phyloP scores from a whole-genome alignment of 2,113 vertebrate genomes.

The Syrrhaptes paradoxus region DNA sequence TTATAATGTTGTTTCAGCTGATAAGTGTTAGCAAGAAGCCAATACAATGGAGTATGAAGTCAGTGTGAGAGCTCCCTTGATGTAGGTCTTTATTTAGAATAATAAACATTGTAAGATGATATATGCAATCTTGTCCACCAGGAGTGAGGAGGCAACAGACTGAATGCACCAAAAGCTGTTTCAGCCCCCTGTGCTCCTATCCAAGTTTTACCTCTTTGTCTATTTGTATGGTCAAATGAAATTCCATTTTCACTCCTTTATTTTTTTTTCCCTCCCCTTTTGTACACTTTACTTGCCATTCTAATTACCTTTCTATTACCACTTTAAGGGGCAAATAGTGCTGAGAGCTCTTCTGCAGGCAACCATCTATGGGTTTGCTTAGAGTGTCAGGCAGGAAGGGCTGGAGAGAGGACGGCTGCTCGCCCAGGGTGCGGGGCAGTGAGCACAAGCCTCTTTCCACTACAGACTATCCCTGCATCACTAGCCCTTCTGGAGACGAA shows the following conservation, averaged over 20 bases:
- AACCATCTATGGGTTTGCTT: not conserved
- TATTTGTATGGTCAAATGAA: not conserved
- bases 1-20: conserved; percentile 40
- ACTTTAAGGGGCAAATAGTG: not conserved
- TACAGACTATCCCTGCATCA: not conserved
- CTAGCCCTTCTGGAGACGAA: not conserved
- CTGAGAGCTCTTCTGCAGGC: conserved; percentile 5
- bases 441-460: not conserved
- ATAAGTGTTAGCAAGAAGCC: conserved; percentile 35
- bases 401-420: not conserved
- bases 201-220: conserved; percentile 29
- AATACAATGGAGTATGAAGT: conserved; percentile 12
- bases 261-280: not conserved
- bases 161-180: not conserved
- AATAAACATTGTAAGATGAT: conserved; percentile 24
- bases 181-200: conserved; percentile 19
- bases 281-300: conserved; percentile 22
- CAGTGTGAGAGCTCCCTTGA: conserved; percentile 3
- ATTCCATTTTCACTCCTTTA: not conserved
- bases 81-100: conserved; percentile 34
- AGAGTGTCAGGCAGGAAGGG: not conserved
- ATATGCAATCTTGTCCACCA: conserved; percentile 22
- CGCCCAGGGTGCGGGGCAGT: not conserved
- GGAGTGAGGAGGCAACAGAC: not conserved
- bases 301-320: conserved; percentile 35